Evolutionary conservation across 2,113 vertebrate species (phyloP), one percentile per base, ranked within the genome.

Genomic region (Myiozetetes cayanensis): DNA sequence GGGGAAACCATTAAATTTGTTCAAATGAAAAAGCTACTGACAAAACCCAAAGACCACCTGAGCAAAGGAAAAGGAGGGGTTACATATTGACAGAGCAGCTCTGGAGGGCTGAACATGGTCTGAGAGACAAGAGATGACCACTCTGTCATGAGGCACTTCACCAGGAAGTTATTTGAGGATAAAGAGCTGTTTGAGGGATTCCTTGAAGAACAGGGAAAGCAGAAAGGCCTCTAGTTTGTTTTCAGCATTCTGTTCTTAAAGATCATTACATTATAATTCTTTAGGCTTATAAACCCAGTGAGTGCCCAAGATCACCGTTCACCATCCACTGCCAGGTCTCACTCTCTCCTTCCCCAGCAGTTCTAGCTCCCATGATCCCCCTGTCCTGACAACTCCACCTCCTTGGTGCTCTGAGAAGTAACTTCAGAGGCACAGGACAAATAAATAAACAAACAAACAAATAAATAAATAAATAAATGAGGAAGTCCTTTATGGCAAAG

Each of bases 1-100:
- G 67, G 75, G 76, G 46, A 74, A 89, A 55, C 46, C 1, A 90
- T 63, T 63, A 52, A 47, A 94, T 85, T 58, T 87, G 47, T 21
- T 87, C 67, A 75, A 81, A 89, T 75, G 35, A 74, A 84, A 80
- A 94, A 90, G 43, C 33, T 53, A n/a, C 79, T 43, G 76, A 87
- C 17, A 72, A 65, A 87, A 59, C 35, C 17, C 68, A 67, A 75
- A 85, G 47, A 91, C 52, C 41, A 87, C 66, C 66, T 61, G 35
- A 71, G 61, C 65, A 96, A 85, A 87, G 33, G 35, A 47, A 74
- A 78, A 81, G 20, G 27, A 20, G 23, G 30, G 31, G 22, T 79
- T 65, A 68, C 8, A 44, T 22, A 31, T 41, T 50, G 65, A 49
- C 44, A 47, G 37, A 35, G 18, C 28, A 74, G 4, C 61, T 55